Conservation (phyloP, 2,888 invertebrate genomes). For the Eupeodes luniger region DNA sequence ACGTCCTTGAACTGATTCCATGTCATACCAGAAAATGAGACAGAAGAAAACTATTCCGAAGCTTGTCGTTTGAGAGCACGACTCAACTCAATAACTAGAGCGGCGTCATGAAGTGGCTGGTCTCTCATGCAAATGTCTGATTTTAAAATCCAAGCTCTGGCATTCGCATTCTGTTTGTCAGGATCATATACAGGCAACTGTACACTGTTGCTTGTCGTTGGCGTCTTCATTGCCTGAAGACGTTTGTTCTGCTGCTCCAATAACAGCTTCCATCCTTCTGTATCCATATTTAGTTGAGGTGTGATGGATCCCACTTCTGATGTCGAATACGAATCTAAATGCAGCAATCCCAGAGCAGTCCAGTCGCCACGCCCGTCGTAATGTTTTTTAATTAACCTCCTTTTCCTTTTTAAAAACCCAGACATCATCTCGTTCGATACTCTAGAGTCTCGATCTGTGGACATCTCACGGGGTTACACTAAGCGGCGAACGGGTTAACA, state of each 20-base stretch:
- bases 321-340: not conserved
- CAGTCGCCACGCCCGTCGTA: too few species aligned
- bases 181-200: not conserved
- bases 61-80: slow-evolving; percentile 9
- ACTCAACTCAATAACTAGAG: not conserved
- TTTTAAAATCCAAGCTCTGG: slow-evolving; percentile 47
- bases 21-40: slow-evolving; percentile 2
- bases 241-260: not conserved
- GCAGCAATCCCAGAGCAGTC: too few species aligned
- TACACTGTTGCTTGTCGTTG: not conserved
- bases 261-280: not conserved
- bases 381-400: too few species aligned
- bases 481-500: too few species aligned
- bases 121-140: slow-evolving; percentile 54
- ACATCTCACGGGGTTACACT: too few species aligned
- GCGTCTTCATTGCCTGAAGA: not conserved
- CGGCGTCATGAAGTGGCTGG: slow-evolving; percentile 41
- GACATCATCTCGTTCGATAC: too few species aligned
- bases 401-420: too few species aligned
- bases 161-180: slow-evolving; percentile 11
- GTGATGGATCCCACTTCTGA: slow-evolving; percentile 8
- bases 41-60: not conserved
- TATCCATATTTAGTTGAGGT: not conserved
- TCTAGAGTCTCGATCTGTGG: too few species aligned
- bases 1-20: not conserved